These are phyloP conservation scores for Rambutsinella grinnellia DNA, from an alignment of 2,888 invertebrate species.

Conservation along the genomic window DNA sequence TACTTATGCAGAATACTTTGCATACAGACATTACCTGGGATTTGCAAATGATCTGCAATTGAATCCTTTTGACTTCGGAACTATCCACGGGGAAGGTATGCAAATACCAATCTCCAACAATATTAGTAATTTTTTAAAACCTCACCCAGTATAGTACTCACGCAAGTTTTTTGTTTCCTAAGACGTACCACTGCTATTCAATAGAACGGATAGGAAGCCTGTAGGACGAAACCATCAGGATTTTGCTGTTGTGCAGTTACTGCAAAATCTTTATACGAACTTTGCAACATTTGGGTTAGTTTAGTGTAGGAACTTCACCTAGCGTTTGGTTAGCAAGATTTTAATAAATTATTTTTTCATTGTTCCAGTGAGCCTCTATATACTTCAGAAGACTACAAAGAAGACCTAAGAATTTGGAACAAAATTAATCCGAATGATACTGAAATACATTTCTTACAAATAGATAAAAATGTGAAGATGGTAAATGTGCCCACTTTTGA, in stretches of 20 bases:
- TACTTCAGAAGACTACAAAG: conserved; percentile 41
- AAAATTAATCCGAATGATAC: conserved; percentile 23
- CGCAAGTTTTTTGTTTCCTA: background rate
- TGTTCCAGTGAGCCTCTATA: conserved; percentile 44
- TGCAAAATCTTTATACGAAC: conserved; percentile 50
- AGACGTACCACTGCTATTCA: conserved; percentile 50
- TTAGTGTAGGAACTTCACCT: background rate
- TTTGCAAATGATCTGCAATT: conserved; percentile 47
- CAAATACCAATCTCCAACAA: no score
- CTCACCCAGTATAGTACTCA: no score
- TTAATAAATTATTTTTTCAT: background rate
- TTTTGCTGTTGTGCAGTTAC: conserved; percentile 50
- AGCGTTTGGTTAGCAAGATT: background rate
- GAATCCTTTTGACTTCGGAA: conserved; percentile 54
- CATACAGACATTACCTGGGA: conserved; percentile 45
- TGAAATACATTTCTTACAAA: conserved; percentile 37
- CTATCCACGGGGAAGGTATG: conserved; percentile 36
- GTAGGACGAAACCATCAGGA: conserved; percentile 36
- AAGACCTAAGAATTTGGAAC: conserved; percentile 46
- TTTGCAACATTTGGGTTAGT: conserved; percentile 52
- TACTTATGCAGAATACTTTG: conserved; percentile 47
- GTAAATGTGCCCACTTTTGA: conserved; percentile 50
- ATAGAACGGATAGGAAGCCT: conserved; percentile 50
- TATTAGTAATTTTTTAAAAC: no score
- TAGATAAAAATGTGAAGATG: conserved; percentile 56